Base-by-base conservation (phyloP, 2,797 vertebrate species). In the Botia almorhae region DNA sequence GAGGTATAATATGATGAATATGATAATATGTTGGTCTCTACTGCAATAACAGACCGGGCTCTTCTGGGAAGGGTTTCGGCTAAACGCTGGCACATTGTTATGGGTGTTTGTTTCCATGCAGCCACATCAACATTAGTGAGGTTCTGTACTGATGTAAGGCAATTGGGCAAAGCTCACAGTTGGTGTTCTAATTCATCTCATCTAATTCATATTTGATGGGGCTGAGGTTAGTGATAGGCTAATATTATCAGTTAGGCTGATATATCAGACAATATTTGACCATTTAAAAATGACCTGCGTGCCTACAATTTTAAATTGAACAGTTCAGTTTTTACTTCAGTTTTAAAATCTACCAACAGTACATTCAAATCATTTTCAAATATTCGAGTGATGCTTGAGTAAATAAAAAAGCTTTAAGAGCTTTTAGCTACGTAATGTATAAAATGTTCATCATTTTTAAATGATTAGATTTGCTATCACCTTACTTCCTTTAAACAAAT, bases 21-120 rank as follows among this genome's bases (percentile, higher is more conserved):
- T 46, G 43, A 46, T 46, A 46, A 46, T 46, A 46, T 17, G 68
- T 43, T 79, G 67, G 76, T 78, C 76, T 2, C 8, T 26, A 56
- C 19, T 58, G 51, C 21, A 69, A 58, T 48, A 48, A 69, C 21
- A 68, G 17, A n/a, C 63, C n/a, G 10, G n/a, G 58, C 53, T 68
- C 33, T 39, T 56, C 33, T 46, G 11, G 51, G 7, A 76, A 76
- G 50, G 7, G 64, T 56, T 76, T 67, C 8, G 16, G 65, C 14
- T 76, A 61, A 74, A 39, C 4, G 36, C 36, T 69, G 64, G 12
- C 8, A 19, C 26, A 48, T 58, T 26, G 53, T 19, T 13, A 11
- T 39, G 13, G 7, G 14, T 68, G 16, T 77, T 33, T 56, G 14
- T 51, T 68, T 68, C 14, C 19, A 33, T 26, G 10, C 29, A 56